phyloP scores from a whole-genome alignment of 2,113 vertebrate species.

The Nerophis ophidion region DNA sequence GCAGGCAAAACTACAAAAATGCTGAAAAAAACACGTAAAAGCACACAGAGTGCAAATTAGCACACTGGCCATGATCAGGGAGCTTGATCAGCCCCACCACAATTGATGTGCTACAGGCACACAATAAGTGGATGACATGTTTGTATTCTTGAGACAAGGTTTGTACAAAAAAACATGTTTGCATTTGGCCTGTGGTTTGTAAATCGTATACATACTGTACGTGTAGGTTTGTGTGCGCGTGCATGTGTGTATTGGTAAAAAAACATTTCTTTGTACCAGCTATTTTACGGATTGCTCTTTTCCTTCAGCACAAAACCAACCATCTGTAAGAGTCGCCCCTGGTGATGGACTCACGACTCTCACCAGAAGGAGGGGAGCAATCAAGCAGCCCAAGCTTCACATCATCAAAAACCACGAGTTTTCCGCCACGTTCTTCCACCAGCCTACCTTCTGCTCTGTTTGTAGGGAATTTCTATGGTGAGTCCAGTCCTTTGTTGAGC shows the following conservation, averaged over 20 bases:
- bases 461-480: conserved; percentile 96
- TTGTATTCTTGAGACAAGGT: no score
- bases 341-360: conserved; percentile 80
- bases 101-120: no score
- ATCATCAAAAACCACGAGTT: conserved; percentile 94
- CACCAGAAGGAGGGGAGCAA: conserved; percentile 87
- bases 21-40: no score
- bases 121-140: no score
- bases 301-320: conserved; percentile 18
- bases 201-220: neutral
- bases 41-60: no score
- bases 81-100: no score
- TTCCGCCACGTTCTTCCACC: conserved; percentile 89
- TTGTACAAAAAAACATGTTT: no score
- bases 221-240: neutral
- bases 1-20: no score
- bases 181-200: no score
- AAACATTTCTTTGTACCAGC: neutral
- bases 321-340: conserved; percentile 40
- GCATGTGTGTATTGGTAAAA: neutral
- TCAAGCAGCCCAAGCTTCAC: conserved; percentile 96
- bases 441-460: conserved; percentile 96
- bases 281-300: conserved; percentile 11
- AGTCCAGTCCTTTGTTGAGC: conserved; percentile 47
- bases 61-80: no score